Evolutionary conservation across 2,888 invertebrate genomes (phyloP).

Genomic region (Lacanobia oleracea): DNA sequence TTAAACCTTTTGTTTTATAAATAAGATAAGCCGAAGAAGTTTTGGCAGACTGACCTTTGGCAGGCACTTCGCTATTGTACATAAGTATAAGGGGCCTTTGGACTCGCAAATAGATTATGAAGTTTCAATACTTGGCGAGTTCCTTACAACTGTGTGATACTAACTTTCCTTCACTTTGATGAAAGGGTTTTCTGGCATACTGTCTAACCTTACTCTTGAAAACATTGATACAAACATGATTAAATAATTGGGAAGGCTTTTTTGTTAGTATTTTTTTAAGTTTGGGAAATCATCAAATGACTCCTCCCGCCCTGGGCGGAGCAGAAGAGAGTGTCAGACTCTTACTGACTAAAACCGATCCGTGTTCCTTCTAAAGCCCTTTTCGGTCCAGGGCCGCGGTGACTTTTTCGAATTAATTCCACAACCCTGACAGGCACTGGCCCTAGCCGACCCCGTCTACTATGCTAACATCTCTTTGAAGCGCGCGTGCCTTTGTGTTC

Average conservation of each 20-base stretch:
- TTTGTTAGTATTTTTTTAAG: too few relatives aligned
- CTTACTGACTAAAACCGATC: too few relatives aligned
- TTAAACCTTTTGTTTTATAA: conserved; percentile 81
- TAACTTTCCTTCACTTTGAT: conserved; percentile 15
- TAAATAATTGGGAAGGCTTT: neutral
- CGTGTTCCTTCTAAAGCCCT: too few relatives aligned
- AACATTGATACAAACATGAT: neutral
- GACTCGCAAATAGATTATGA: conserved; percentile 71
- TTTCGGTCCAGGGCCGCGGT: too few relatives aligned
- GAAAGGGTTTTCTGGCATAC: neutral
- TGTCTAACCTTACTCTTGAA: neutral
- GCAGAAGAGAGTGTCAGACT: too few relatives aligned
- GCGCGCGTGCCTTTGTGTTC: too few relatives aligned
- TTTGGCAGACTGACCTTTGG: conserved; percentile 76
- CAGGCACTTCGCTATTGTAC: conserved; percentile 59
- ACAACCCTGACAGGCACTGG: too few relatives aligned
- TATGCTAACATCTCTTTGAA: too few relatives aligned
- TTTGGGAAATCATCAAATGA: too few relatives aligned
- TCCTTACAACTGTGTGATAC: conserved; percentile 12
- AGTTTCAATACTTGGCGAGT: conserved; percentile 54
- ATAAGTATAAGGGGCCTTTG: conserved; percentile 58
- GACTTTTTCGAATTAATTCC: too few relatives aligned
- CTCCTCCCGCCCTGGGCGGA: too few relatives aligned
- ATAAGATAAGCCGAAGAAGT: conserved; percentile 81
- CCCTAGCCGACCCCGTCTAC: too few relatives aligned